Percentiles rank a stretch among this genome's conserved stretches.
Evolutionary conservation across 2,888 invertebrate genomes (phyloP).

Genomic region (Ophion ellenae): DNA sequence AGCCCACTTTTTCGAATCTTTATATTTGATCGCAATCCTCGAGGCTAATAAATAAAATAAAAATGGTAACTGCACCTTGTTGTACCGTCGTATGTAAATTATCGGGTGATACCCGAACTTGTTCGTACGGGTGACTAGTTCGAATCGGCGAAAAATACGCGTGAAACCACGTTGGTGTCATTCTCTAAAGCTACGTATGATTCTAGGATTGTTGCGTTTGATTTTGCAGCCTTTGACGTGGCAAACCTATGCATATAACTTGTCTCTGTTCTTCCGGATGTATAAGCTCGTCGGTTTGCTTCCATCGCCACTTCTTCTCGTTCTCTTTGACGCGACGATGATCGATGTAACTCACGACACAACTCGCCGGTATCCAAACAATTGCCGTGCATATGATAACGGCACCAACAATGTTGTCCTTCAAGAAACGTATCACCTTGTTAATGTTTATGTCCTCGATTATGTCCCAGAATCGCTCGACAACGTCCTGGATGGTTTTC

Average conservation of each 20-base stretch:
- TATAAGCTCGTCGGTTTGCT: slow-evolving; percentile 88
- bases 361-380: slow-evolving; percentile 97
- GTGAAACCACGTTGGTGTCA: background rate
- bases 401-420: slow-evolving; percentile 97
- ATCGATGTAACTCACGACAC: slow-evolving; percentile 93
- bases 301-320: slow-evolving; percentile 90
- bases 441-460: slow-evolving; percentile 98
- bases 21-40: background rate
- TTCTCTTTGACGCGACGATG: slow-evolving; percentile 89
- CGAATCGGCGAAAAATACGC: background rate
- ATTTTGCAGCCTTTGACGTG: slow-evolving; percentile 67
- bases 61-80: slow-evolving; percentile 58
- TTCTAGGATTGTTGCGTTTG: slow-evolving; percentile 60
- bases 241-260: slow-evolving; percentile 87
- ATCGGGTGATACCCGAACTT: slow-evolving; percentile 28
- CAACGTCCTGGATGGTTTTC: slow-evolving; percentile 97
- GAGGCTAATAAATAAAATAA: slow-evolving; percentile 38
- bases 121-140: slow-evolving; percentile 56
- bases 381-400: slow-evolving; percentile 95
- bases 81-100: background rate
- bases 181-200: background rate
- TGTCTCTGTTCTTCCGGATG: slow-evolving; percentile 90
- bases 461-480: slow-evolving; percentile 98
- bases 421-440: slow-evolving; percentile 93
- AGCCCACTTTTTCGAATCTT: background rate